Evolutionary conservation across 2,113 vertebrate genomes (phyloP).

Genomic region (Grammomys surdaster): DNA sequence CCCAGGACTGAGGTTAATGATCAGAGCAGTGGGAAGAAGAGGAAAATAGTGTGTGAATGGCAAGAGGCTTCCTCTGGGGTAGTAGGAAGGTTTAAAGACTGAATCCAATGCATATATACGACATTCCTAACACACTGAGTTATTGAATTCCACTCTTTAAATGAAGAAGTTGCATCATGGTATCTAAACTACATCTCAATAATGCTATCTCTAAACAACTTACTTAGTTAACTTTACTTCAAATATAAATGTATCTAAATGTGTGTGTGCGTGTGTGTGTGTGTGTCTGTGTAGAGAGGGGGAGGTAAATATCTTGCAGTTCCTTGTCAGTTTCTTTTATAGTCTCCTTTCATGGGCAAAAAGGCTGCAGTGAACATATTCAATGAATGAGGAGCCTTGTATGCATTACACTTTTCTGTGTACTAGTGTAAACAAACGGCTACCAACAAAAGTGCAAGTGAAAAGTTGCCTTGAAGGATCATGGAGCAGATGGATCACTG

Average conservation of each 20-base stretch:
- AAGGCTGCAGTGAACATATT: neutral
- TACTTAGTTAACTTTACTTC: neutral
- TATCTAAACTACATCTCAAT: neutral
- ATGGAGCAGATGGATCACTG: neutral
- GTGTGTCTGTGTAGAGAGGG: no score
- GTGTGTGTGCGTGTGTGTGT: no score
- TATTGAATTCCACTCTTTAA: neutral
- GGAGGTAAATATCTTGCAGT: neutral
- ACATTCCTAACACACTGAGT: neutral
- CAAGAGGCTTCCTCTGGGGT: neutral
- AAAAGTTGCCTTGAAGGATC: slow-evolving; percentile 21
- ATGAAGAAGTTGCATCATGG: neutral
- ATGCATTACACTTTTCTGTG: neutral
- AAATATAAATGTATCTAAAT: neutral
- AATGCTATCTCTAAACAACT: neutral
- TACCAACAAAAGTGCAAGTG: slow-evolving; percentile 4
- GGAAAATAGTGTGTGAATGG: neutral
- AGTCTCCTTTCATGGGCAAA: neutral
- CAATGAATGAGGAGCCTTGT: neutral
- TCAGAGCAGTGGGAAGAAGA: neutral
- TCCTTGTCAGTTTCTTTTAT: slow-evolving; percentile 29
- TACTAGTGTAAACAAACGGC: neutral
- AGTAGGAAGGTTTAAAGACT: neutral
- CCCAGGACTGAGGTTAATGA: neutral
- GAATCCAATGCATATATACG: neutral